Evolutionary conservation across 2,888 invertebrate species (phyloP).

Genomic region (Plagiodera versicolora): DNA sequence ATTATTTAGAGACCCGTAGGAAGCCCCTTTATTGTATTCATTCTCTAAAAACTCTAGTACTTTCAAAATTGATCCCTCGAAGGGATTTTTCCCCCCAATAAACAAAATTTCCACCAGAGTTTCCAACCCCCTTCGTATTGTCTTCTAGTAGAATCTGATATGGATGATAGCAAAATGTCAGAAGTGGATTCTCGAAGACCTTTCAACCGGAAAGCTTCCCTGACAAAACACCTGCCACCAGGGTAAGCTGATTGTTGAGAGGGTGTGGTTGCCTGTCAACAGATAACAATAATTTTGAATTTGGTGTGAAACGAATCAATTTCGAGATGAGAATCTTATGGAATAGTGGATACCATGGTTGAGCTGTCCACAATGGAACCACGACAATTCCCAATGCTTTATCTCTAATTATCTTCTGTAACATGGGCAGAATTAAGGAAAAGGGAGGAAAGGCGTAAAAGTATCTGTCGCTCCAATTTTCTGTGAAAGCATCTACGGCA

Average conservation of each 20-base stretch:
- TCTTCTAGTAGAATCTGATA: constrained; percentile 27
- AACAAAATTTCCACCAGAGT: constrained; percentile 25
- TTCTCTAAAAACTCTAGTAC: not conserved
- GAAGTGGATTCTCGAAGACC: not conserved
- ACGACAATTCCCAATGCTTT: constrained; percentile 9
- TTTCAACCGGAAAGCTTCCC: constrained; percentile 13
- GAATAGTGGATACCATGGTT: constrained; percentile 24
- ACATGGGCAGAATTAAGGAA: not conserved
- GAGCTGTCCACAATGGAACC: constrained; percentile 19
- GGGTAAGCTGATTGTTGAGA: constrained; percentile 19
- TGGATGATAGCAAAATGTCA: constrained; percentile 27
- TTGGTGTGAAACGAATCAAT: constrained; percentile 15
- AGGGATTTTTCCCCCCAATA: not conserved
- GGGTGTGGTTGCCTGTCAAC: constrained; percentile 18
- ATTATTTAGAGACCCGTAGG: not conserved
- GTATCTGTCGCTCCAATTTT: constrained; percentile 10
- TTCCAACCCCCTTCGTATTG: constrained; percentile 31
- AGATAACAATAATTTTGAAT: constrained; percentile 16
- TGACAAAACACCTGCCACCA: constrained; percentile 22
- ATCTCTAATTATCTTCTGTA: not conserved
- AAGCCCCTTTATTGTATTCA: not conserved
- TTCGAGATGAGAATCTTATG: constrained; percentile 3
- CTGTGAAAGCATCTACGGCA: constrained; percentile 22
- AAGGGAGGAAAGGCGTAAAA: constrained; percentile 11
- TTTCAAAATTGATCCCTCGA: not conserved